Base-by-base conservation (phyloP, 1,140 invertebrate genomes). In the Zaprionus africanus region DNA sequence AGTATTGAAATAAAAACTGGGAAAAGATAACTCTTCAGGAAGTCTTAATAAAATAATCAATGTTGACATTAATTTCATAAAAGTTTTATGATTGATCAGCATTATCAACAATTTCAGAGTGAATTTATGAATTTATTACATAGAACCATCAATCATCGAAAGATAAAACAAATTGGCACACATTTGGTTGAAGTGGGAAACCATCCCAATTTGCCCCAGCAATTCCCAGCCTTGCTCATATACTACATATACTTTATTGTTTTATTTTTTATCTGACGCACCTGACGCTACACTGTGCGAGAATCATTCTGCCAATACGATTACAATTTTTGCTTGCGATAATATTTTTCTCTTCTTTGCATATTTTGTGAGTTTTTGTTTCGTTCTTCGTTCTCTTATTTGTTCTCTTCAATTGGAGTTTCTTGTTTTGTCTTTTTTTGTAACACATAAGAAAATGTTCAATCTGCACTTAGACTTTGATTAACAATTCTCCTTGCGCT, bases 321-420 rank as follows among this genome's bases (percentile, higher is more conserved):
- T 31, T 66, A 12, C 22, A 74, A 34, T 49, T 59, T 24, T 54
- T 71, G 73, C 68, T 71, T 71, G 73, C 67, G 15, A 76, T 60
- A 43, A 71, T 71, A 59, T 53, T 59, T 28, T 26, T 36, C 49
- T 28, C 17, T 62, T 13, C 57, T 70, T 70, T 75, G 72, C 59
- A 58, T 69, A 49, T 70, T 62, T 63, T 51, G 24, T 75, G 66
- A 53, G n/a, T 69, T 17, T 57, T 15, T 13, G 31, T 34, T 46
- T 62, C 15, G 12, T 57, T 61, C 22, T 19, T 49, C 2, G 13
- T 63, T 22, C 24, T 60, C 60, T 61, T 26, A 68, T 68, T 69
- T 54, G 36, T 69, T 28, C n/a, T 19, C 51, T 53, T 53, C 24
- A 13, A 68, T 60, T 74, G 49, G 56, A 67, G 24, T 59, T 53